phyloP scores from a whole-genome alignment of 53 echinoderm and acorn worm genomes.

The Stichopus horrens region DNA sequence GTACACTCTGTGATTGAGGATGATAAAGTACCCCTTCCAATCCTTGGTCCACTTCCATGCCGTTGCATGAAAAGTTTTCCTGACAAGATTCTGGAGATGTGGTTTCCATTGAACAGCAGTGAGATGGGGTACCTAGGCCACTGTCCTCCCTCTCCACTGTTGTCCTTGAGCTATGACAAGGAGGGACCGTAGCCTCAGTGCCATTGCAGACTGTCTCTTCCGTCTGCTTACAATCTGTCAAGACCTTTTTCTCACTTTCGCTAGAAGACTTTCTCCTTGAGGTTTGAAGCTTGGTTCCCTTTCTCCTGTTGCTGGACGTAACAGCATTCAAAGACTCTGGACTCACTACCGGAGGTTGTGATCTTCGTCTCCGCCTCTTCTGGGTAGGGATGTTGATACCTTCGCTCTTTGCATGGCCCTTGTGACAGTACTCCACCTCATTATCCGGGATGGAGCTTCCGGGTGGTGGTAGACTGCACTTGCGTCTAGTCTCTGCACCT shows the following conservation, averaged over 20 bases:
- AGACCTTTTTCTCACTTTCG: constrained; percentile 20
- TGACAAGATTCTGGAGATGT: constrained; percentile 26
- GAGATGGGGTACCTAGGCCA: constrained; percentile 77
- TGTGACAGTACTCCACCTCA: constrained; percentile 26
- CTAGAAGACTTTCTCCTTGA: constrained; percentile 40
- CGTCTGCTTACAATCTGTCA: not conserved
- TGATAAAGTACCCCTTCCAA: no score
- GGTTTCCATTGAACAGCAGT: constrained; percentile 68
- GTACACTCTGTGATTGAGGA: not conserved
- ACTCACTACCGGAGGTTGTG: constrained; percentile 36
- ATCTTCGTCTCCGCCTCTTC: constrained; percentile 32
- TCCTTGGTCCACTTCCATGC: not conserved
- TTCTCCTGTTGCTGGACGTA: not conserved
- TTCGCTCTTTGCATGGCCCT: constrained; percentile 46
- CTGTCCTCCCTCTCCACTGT: constrained; percentile 62
- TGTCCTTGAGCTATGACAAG: not conserved
- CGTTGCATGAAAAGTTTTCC: constrained; percentile 7
- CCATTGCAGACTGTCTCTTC: not conserved
- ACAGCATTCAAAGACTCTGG: constrained; percentile 20
- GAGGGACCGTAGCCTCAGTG: not conserved
- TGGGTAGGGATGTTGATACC: constrained; percentile 34
- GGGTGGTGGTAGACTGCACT: constrained; percentile 3
- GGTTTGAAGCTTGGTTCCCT: not conserved
- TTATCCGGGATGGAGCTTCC: constrained; percentile 4
- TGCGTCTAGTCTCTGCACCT: not conserved